A percentile compares a stretch with the other conserved stretches of the same genome.
Evolutionary conservation across 2,888 invertebrate species (phyloP).

Genomic region (Megamerina dolium): DNA sequence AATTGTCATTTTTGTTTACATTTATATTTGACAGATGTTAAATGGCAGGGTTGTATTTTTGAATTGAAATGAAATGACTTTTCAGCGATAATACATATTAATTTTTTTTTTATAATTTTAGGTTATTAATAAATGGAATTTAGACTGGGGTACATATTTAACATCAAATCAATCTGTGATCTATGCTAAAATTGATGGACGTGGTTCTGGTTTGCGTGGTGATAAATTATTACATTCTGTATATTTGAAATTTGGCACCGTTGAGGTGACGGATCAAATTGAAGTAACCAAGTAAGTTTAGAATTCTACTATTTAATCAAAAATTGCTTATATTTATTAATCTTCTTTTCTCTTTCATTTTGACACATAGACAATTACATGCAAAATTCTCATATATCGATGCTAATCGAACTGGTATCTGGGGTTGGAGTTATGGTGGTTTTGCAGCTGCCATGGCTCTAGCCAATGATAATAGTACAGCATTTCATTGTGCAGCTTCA

Average conservation of each 20-base stretch:
- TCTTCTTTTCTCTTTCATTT: background rate
- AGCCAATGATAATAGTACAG: slow-evolving; percentile 64
- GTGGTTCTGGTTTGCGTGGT: slow-evolving; percentile 84
- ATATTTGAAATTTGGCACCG: slow-evolving; percentile 78
- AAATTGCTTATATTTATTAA: background rate
- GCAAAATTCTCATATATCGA: slow-evolving; percentile 68
- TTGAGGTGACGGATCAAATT: slow-evolving; percentile 89
- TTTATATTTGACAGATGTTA: no score
- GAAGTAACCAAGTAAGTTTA: slow-evolving; percentile 58
- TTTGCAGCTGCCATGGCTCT: slow-evolving; percentile 85
- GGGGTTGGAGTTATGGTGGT: slow-evolving; percentile 99
- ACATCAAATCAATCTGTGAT: slow-evolving; percentile 78
- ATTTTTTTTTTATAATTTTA: no score
- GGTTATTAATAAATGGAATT: slow-evolving; percentile 62
- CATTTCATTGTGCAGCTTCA: slow-evolving; percentile 89
- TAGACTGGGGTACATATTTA: slow-evolving; percentile 86
- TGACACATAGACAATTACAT: slow-evolving; percentile 53
- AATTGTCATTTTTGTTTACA: no score
- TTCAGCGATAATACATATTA: no score
- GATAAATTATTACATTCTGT: slow-evolving; percentile 74
- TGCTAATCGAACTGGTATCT: slow-evolving; percentile 73
- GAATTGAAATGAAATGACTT: no score
- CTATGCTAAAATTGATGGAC: slow-evolving; percentile 82
- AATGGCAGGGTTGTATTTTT: no score
- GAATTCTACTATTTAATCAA: background rate